A percentile compares a stretch with the other conserved stretches of the same genome.
Evolutionary conservation across 2,113 vertebrate species (phyloP).

Genomic region (Saguinus midas): DNA sequence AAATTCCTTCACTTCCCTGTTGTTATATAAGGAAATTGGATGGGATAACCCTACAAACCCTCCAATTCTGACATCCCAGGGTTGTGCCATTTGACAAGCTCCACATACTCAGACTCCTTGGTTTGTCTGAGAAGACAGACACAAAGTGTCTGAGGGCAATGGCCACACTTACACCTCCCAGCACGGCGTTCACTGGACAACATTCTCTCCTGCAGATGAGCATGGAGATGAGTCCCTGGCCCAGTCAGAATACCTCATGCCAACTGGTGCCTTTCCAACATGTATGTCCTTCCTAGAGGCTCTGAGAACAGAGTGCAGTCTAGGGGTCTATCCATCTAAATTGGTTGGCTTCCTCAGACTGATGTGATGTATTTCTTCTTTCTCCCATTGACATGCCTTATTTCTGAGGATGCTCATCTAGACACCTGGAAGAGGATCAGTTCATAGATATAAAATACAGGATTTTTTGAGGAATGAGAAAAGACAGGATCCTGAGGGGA

Average conservation of each 20-base stretch:
- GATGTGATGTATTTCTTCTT: not conserved
- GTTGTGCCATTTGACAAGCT: not conserved
- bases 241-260: not conserved
- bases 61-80: not conserved
- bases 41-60: not conserved
- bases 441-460: not conserved
- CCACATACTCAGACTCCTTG: not conserved
- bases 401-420: not conserved
- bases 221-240: not conserved
- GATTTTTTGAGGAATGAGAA: not conserved
- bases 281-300: not conserved
- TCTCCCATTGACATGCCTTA: not conserved
- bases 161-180: not conserved
- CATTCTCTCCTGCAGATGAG: not conserved
- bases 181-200: not conserved
- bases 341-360: not conserved
- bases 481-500: not conserved
- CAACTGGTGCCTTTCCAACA: not conserved
- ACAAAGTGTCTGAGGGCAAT: not conserved
- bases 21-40: not conserved
- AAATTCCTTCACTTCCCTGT: not conserved
- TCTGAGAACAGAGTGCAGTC: not conserved
- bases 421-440: not conserved
- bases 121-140: not conserved
- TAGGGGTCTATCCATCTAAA: not conserved